Evolutionary conservation across 1,140 invertebrate species (phyloP), one percentile per base, ranked within the genome.

Genomic region (Globodera rostochiensis): DNA sequence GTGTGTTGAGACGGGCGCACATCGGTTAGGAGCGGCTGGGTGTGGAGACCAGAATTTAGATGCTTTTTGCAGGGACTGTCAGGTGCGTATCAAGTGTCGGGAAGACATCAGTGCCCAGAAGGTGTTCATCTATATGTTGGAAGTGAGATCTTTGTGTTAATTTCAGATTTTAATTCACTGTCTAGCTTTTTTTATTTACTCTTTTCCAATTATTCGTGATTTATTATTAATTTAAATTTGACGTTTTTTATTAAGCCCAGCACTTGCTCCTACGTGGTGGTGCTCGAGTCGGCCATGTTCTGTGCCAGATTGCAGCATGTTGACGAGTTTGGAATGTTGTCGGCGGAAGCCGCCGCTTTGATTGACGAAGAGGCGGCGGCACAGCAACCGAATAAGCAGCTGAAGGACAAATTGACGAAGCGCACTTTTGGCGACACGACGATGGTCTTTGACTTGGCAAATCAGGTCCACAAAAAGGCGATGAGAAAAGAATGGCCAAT

Each of bases 261-360:
- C 90, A 94, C 94, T 19, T 98, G 96, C 88, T 94, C 96, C 90
- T 98, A 97, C 85, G 93, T 96, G 79, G 90, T 97, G 45, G 94
- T 88, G 73, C 89, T 91, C 0, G 96, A 97, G 90, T 96, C 95
- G 5, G 93, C 94, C 1, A 89, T 96, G 0, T 93, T 98, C 80
- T 97, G 96, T 91, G 93, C 94, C 87, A 93, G 96, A 77, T 90
- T 97, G 71, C 92, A 89, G 80, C 86, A 85, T 80, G 90, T 90
- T 47, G 90, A 91, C 82, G 81, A 90, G 1, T 82, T 89, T 83
- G 91, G 90, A n/a, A 57, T 91, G 19, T 46, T 88, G 47, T 53
- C 49, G 13, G 57, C 60, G 74, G 60, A 82, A 60, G 49, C 81
- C 82, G 47, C 50, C 6, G 36, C 36, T 11, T 36, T 45, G 60